Evolutionary conservation across 1,140 invertebrate species (phyloP), one percentile per base, ranked within the genome.

Genomic region (Charaxes varanes): DNA sequence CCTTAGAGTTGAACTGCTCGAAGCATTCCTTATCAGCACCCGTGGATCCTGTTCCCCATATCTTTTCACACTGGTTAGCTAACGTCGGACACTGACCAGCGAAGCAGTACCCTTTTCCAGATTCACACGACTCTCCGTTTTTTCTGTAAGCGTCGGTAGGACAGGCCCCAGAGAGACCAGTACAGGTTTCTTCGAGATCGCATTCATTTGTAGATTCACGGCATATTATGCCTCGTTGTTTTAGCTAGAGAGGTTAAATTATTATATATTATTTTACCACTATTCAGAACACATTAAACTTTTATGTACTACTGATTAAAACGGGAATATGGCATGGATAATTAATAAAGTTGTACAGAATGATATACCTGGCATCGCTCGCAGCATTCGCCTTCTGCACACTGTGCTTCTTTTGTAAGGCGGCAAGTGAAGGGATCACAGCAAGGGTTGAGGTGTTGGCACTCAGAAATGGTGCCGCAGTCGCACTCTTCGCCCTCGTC

Each of bases 401-500:
- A 99, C 83, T 97, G 90, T 0, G 97, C 91, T 77, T 97, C 96
- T 32, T 91, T 91, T 32, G 90, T 94, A 12, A 98, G 88, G 43
- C 96, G 93, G 82, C 97, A 99, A 10, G 96, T 98, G 68, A 95
- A 92, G 33, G 95, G 94, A 84, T 98, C 96, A 85, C 97, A 99
- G 83, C 97, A 99, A 1, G 94, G 94, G 85, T 98, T 96, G 19
- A 87, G 84, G 36, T 89, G 84, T 12, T 90, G 87, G 85, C 97
- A 99, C 54, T 97, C 93, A 41, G 96, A 89, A 46, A 93, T 90
- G 22, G 90, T 90, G 12, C 94, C 94, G 77, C 94, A 96, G 83
- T 95, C 94, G 80, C 97, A 99, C 71, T 98, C 93, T 85, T 99
- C 97, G 10, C 95, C 96, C 43, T 97, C 92, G 64, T 99, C 96